These are phyloP conservation scores for Nothoprocta perdicaria DNA, from an alignment of 2,113 vertebrate genomes.

Conservation along the genomic window DNA sequence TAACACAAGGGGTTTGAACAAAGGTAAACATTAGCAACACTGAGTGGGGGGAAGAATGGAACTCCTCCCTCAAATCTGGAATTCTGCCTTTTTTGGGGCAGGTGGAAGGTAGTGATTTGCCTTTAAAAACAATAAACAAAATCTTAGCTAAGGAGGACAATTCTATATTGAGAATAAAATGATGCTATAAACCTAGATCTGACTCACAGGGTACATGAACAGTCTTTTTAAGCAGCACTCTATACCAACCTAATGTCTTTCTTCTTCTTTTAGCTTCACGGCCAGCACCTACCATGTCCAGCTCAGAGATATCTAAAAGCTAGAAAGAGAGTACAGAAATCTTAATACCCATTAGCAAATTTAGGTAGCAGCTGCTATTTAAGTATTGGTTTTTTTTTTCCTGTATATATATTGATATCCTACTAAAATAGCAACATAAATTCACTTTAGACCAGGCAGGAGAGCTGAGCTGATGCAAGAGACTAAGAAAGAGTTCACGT, in stretches of 20 bases:
- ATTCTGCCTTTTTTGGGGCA: too few species aligned
- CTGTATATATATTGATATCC: background rate
- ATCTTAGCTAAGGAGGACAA: background rate
- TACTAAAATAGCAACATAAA: background rate
- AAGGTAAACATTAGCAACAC: background rate
- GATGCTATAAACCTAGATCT: background rate
- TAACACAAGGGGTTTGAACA: too few species aligned
- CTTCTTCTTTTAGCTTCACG: slow-evolving; percentile 95
- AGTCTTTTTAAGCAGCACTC: background rate
- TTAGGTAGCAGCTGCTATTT: background rate
- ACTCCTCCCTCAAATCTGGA: background rate
- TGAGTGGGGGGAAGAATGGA: background rate
- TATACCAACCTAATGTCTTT: slow-evolving; percentile 90
- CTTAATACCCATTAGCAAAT: background rate
- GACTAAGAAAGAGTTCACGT: background rate
- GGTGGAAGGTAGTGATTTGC: too few species aligned
- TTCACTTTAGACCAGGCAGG: background rate
- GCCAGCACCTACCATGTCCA: slow-evolving; percentile 92
- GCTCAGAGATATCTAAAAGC: slow-evolving; percentile 93
- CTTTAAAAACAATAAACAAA: too few species aligned
- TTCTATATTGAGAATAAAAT: background rate
- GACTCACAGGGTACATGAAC: background rate
- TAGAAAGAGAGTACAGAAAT: slow-evolving; percentile 35
- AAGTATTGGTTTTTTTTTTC: background rate
- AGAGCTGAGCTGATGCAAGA: background rate